Evolutionary conservation across 2,888 invertebrate genomes (phyloP).

Genomic region (Sesamia inferens): DNA sequence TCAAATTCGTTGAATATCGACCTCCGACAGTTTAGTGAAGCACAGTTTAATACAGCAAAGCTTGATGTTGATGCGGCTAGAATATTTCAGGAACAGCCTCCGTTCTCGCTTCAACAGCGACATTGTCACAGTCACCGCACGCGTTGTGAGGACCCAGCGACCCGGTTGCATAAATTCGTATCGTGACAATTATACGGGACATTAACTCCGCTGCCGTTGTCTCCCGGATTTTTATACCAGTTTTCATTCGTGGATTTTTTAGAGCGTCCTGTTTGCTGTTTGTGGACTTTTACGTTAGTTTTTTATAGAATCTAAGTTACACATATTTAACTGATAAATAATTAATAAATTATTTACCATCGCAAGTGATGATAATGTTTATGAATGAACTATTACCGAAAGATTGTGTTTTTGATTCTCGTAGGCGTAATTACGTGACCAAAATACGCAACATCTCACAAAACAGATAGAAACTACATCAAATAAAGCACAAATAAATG

Average conservation of each 20-base stretch:
- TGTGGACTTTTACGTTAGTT: neutral
- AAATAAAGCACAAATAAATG: neutral
- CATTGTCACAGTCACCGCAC: constrained; percentile 49
- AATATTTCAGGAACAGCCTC: constrained; percentile 3
- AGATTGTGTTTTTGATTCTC: neutral
- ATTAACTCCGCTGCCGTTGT: constrained; percentile 68
- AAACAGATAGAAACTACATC: neutral
- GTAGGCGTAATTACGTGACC: neutral
- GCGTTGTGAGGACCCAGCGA: constrained; percentile 61
- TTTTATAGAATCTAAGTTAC: neutral
- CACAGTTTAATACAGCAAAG: neutral
- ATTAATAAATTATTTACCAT: neutral
- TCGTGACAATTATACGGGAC: constrained; percentile 72
- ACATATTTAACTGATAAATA: too few species aligned
- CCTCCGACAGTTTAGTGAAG: neutral
- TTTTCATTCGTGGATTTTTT: constrained; percentile 48
- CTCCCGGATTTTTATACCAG: constrained; percentile 50
- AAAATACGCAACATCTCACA: neutral
- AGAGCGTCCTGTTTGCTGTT: constrained; percentile 18
- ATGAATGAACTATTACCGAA: neutral
- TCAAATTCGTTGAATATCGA: neutral
- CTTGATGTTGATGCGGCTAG: constrained; percentile 1
- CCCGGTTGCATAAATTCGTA: constrained; percentile 77
- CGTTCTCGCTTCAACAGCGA: constrained; percentile 24
- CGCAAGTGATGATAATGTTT: neutral